phyloP scores from a whole-genome alignment of 2,113 vertebrate species.

The Saiga tatarica region DNA sequence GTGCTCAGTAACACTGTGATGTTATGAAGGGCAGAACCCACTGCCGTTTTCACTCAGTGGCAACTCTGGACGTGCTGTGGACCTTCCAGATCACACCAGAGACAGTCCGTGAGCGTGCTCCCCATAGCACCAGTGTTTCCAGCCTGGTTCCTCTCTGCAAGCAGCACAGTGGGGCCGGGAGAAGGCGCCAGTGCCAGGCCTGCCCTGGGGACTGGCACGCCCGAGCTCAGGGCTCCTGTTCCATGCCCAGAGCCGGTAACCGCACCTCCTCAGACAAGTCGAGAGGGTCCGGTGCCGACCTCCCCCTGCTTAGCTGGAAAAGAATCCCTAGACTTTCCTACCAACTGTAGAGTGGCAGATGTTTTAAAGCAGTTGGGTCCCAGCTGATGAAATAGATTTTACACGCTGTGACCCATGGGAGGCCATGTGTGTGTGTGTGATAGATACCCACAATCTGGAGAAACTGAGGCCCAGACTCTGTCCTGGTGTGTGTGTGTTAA shows the following conservation, averaged over 20 bases:
- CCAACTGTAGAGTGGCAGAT: background rate
- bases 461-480: background rate
- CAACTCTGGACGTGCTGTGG: background rate
- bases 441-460: background rate
- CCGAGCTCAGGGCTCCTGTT: background rate
- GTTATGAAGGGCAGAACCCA: background rate
- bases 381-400: background rate
- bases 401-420: background rate
- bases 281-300: background rate
- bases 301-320: background rate
- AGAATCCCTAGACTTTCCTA: background rate
- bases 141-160: too few species aligned
- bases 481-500: background rate
- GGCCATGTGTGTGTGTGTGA: background rate
- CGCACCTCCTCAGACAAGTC: background rate
- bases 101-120: background rate
- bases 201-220: background rate
- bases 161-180: background rate
- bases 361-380: background rate
- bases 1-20: background rate
- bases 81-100: background rate
- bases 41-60: background rate
- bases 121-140: fast-evolving
- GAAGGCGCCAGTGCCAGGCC: background rate
- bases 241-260: background rate